These are phyloP conservation scores for Babylonia areolata DNA, from an alignment of 1,140 invertebrate species.

Conservation along the genomic window DNA sequence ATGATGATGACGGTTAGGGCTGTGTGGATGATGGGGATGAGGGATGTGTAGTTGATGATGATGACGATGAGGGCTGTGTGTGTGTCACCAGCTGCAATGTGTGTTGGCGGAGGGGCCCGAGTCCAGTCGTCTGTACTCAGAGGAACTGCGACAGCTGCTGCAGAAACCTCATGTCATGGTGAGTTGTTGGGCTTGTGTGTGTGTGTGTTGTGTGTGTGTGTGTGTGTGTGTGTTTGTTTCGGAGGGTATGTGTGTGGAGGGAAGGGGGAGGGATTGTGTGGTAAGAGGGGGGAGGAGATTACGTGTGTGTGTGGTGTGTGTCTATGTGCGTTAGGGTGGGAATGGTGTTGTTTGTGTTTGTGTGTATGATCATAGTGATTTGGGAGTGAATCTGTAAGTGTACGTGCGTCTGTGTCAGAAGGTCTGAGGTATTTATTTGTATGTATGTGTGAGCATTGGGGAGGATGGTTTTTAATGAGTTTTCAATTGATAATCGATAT, in stretches of 20 bases:
- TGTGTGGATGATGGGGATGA: too few relatives aligned
- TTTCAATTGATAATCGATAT: too few relatives aligned
- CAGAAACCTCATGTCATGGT: conserved; percentile 91
- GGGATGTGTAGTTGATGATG: too few relatives aligned
- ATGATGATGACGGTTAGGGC: too few relatives aligned
- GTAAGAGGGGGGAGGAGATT: neutral
- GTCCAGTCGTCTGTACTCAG: conserved; percentile 77
- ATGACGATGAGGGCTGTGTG: neutral
- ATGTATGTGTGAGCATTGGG: neutral
- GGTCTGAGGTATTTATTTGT: neutral
- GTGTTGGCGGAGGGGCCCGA: conserved; percentile 76
- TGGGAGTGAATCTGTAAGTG: neutral
- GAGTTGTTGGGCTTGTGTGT: conserved; percentile 71
- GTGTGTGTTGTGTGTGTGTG: neutral
- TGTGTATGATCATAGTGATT: neutral
- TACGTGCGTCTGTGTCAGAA: neutral
- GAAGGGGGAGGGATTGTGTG: too few relatives aligned
- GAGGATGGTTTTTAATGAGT: too few relatives aligned
- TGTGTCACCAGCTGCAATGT: conserved; percentile 61
- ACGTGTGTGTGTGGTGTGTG: neutral
- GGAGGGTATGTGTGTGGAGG: neutral
- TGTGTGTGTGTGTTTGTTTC: neutral
- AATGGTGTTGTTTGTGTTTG: neutral
- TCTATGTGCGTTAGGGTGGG: neutral
- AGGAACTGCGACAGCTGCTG: conserved; percentile 88